phyloP scores from a whole-genome alignment of 2,797 vertebrate genomes.

The Neosalanx taihuensis region DNA sequence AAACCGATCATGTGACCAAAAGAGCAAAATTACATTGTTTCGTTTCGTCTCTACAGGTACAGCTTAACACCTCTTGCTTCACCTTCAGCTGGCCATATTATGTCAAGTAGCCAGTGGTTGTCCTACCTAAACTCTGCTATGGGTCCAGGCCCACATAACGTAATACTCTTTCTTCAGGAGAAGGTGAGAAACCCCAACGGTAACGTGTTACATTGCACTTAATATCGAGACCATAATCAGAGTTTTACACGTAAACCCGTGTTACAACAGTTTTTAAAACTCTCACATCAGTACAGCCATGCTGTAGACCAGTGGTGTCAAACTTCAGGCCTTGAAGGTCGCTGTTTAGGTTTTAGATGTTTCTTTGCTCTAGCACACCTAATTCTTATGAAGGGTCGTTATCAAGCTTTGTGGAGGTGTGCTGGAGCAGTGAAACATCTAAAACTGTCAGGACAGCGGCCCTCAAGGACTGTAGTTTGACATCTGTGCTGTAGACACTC shows the following conservation, averaged over 20 bases:
- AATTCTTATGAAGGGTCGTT: too few species aligned
- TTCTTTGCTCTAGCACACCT: too few species aligned
- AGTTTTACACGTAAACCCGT: too few species aligned
- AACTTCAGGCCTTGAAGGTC: too few species aligned
- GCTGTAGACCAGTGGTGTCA: slow-evolving; percentile 2
- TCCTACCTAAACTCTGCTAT: slow-evolving; percentile 74
- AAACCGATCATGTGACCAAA: too few species aligned
- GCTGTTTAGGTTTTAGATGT: too few species aligned
- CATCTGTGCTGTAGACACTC: slow-evolving; percentile 17
- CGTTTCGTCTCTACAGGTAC: slow-evolving; percentile 31
- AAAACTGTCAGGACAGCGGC: too few species aligned
- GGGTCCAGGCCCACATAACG: slow-evolving; percentile 71
- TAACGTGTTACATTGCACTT: not conserved
- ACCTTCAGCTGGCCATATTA: slow-evolving; percentile 77
- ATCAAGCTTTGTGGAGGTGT: too few species aligned
- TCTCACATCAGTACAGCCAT: not conserved
- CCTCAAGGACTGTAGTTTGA: not conserved
- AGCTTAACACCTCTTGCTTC: slow-evolving; percentile 65
- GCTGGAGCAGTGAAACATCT: too few species aligned
- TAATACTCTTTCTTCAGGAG: slow-evolving; percentile 86
- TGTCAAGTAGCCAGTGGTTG: slow-evolving; percentile 69
- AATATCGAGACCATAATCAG: not conserved
- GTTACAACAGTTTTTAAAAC: too few species aligned
- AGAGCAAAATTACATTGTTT: too few species aligned
- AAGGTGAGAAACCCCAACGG: slow-evolving; percentile 67